phyloP scores from a whole-genome alignment of 2,113 vertebrate species.

The Prionailurus bengalensis region DNA sequence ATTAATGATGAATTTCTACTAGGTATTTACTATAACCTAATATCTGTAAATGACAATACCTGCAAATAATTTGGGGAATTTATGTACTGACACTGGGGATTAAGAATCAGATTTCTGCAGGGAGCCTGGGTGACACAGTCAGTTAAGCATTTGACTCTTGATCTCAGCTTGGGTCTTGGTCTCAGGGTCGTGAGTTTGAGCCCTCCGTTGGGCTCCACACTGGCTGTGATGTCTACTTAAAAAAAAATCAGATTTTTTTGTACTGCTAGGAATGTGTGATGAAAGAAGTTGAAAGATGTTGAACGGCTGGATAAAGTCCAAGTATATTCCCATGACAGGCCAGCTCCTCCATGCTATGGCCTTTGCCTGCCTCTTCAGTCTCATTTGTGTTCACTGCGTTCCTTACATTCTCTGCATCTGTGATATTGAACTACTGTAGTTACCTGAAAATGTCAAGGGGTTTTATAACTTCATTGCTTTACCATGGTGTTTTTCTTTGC shows the following conservation, averaged over 20 bases:
- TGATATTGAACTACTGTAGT: background rate
- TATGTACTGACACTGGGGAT: background rate
- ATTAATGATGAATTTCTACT: background rate
- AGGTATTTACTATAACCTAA: background rate
- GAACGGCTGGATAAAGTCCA: background rate
- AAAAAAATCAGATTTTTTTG: background rate
- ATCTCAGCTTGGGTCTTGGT: too few species aligned
- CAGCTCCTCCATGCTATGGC: background rate
- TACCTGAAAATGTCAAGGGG: background rate
- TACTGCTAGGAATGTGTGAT: background rate
- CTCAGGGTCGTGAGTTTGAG: too few species aligned
- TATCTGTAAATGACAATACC: background rate
- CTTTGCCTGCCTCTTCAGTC: background rate
- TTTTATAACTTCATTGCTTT: background rate
- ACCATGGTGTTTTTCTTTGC: background rate
- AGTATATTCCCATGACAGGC: background rate
- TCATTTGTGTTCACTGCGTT: background rate
- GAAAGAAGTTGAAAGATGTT: background rate
- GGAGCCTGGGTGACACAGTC: too few species aligned
- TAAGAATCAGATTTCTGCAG: background rate
- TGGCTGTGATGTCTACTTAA: too few species aligned
- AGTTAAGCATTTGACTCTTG: too few species aligned
- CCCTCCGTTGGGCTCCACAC: too few species aligned
- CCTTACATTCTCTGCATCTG: background rate
- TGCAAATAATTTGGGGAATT: background rate